Evolutionary conservation across 2,888 invertebrate genomes (phyloP).

Genomic region (Mycalesis mineus): DNA sequence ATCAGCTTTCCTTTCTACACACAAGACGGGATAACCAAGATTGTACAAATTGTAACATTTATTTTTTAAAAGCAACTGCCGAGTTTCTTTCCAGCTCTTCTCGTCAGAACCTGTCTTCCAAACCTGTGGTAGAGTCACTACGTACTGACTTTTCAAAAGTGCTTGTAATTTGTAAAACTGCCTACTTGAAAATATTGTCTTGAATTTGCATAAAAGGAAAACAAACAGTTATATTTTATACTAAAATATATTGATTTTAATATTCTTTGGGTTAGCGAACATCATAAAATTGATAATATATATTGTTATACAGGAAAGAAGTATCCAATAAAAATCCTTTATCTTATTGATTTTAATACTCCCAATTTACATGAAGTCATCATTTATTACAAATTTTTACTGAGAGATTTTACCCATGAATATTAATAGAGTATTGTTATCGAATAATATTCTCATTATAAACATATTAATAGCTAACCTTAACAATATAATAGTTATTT

Average conservation of each 20-base stretch:
- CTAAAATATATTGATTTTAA: neutral
- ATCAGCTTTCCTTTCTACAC: too few relatives aligned
- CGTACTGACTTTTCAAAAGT: too few relatives aligned
- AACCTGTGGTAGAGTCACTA: too few relatives aligned
- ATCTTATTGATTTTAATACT: neutral
- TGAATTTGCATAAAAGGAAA: neutral
- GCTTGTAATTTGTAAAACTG: too few relatives aligned
- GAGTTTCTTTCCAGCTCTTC: too few relatives aligned
- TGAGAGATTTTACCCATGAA: neutral
- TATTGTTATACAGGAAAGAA: neutral
- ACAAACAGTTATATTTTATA: neutral
- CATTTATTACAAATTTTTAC: neutral
- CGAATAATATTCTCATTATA: neutral
- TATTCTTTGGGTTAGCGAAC: neutral
- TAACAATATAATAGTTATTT: neutral
- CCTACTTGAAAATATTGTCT: too few relatives aligned
- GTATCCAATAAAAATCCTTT: constrained; percentile 2
- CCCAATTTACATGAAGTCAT: constrained; percentile 2
- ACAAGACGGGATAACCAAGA: too few relatives aligned
- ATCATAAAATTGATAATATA: neutral
- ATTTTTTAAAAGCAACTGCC: too few relatives aligned
- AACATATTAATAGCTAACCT: neutral
- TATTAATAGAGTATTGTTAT: neutral
- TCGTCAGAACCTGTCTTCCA: too few relatives aligned
- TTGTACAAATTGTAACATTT: too few relatives aligned